Evolutionary conservation across 2,888 invertebrate genomes (phyloP), one percentile per base, ranked within the genome.

Genomic region (Scaeva pyrastri): DNA sequence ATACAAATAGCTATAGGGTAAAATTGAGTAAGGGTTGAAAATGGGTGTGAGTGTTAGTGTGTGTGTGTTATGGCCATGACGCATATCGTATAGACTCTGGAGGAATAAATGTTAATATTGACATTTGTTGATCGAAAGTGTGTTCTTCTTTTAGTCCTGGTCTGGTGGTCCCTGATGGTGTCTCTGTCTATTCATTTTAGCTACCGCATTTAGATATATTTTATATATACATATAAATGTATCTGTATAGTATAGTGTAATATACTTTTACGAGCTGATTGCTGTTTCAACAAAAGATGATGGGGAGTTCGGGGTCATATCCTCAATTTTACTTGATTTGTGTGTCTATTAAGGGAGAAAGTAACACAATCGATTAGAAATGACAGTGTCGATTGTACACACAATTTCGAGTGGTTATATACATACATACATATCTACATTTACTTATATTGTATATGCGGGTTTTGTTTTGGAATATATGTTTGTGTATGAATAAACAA

Each of bases 101-200:
- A 52, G 48, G 66, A 81, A 82, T 75, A 41, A 72, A 76, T 82
- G 75, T 82, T 72, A 76, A 72, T 82, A 82, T 82, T 82, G 76
- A 77, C 82, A 82, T 82, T 82, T 82, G 82, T 82, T 76, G 76
- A 76, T 82, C 71, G 64, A 75, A 75, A 75, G 64, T 66, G 56
- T 75, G 45, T 45, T 41, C 39, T 39, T 39, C 39, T 12, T 16
- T 2, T 31, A 16, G 11, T 21, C 41, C 21, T 60, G 14, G 7
- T 14, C 39, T 11, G 39, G 8, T 1, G 16, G 19, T 60, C 14
- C 39, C 21, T 60, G 12, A 8, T 52, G 62, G 26, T 12, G 55
- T 55, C 21, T 19, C 10, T 39, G 16, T 58, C 19, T 48, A 19
- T 50, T 2, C 31, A 50, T 68, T 31, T 21, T 1, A 60, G 50